Percentiles rank a stretch among this genome's conserved stretches.
These are phyloP conservation scores for Rissa tridactyla DNA, from an alignment of 2,113 vertebrate genomes.

Conservation along the genomic window DNA sequence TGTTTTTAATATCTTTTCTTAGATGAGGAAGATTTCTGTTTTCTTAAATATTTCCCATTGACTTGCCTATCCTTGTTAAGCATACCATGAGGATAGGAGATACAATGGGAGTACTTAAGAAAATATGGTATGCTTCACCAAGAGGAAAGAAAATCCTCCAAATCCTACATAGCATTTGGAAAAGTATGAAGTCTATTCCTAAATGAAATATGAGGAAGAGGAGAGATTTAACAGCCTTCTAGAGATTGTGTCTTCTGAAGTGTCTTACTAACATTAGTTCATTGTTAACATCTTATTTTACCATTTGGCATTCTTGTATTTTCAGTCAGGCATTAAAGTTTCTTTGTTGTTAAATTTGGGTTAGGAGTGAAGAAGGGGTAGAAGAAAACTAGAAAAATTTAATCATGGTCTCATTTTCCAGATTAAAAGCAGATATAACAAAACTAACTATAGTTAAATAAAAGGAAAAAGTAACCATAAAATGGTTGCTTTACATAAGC, in stretches of 20 bases:
- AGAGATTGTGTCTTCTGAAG: background rate
- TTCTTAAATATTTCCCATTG: background rate
- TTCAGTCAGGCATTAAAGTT: background rate
- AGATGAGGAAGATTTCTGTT: background rate
- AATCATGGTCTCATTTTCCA: background rate
- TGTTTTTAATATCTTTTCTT: background rate
- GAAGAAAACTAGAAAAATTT: background rate
- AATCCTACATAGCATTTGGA: background rate
- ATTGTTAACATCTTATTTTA: background rate
- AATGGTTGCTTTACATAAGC: background rate
- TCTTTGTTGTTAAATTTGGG: background rate
- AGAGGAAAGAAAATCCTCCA: background rate
- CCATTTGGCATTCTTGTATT: background rate
- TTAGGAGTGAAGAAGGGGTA: background rate
- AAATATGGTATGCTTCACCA: background rate
- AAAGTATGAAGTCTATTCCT: background rate
- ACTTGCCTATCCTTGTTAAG: background rate
- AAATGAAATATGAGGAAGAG: background rate
- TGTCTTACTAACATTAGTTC: background rate
- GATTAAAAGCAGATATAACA: background rate
- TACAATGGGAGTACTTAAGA: background rate
- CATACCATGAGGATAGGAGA: background rate
- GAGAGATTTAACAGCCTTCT: background rate
- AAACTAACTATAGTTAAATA: background rate
- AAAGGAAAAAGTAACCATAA: background rate